phyloP scores from a whole-genome alignment of 30 jellyfish, hydroid and myxozoan species.

The Aurelia sp. region DNA sequence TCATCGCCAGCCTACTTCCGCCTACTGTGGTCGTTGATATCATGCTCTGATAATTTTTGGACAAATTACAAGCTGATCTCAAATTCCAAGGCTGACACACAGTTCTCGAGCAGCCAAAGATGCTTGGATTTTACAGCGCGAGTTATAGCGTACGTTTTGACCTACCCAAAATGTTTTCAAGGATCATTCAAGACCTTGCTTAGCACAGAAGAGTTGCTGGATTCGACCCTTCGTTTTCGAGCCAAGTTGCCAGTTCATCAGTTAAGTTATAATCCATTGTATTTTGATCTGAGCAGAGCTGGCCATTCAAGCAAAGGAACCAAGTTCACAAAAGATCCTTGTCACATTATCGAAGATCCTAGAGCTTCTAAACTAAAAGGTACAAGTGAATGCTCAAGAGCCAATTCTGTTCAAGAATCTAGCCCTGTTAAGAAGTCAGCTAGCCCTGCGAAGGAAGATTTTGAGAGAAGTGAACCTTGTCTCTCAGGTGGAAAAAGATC shows the following conservation, averaged over 20 bases:
- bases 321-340: no score
- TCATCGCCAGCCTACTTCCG: conserved; percentile 75
- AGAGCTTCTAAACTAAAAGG: no score
- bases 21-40: conserved; percentile 67
- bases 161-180: conserved; percentile 2
- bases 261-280: conserved; percentile 41
- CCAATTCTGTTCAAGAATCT: no score
- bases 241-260: conserved; percentile 26
- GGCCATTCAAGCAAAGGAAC: no score
- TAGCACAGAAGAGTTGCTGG: conserved; percentile 74
- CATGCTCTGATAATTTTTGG: conserved; percentile 77
- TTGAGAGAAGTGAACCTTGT: no score
- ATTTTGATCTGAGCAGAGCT: conserved; percentile 9
- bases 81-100: not conserved
- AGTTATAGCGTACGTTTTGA: conserved; percentile 37
- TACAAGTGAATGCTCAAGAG: no score
- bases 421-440: no score
- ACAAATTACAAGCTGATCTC: not conserved
- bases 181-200: conserved; percentile 77
- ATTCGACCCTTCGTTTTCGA: conserved; percentile 53
- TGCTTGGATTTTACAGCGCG: conserved; percentile 71
- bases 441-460: no score
- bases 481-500: no score
- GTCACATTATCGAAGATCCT: no score
- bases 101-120: not conserved